A percentile compares a stretch with the other conserved stretches of the same genome.
These are phyloP conservation scores for Gulo gulo DNA, from an alignment of 2,113 vertebrate species.

Conservation along the genomic window DNA sequence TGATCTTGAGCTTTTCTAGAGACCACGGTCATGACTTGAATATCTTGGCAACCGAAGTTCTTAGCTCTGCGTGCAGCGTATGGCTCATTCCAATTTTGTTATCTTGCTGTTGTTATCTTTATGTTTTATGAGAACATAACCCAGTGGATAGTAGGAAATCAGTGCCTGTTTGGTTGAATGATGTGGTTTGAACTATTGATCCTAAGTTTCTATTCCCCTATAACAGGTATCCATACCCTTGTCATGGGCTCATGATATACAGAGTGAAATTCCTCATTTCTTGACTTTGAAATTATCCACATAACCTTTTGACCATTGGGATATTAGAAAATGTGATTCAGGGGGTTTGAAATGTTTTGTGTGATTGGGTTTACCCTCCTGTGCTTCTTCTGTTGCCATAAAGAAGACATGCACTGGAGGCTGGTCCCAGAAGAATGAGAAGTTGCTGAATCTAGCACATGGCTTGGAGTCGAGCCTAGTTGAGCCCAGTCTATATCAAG, in stretches of 20 bases:
- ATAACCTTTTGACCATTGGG: neutral
- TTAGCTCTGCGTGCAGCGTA: neutral
- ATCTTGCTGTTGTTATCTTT: neutral
- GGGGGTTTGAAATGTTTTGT: neutral
- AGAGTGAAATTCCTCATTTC: neutral
- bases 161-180: neutral
- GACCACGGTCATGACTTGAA: neutral
- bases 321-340: neutral
- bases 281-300: neutral
- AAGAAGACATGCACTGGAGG: neutral
- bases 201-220: neutral
- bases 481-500: neutral
- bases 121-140: neutral
- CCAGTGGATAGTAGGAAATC: neutral
- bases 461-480: neutral
- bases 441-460: neutral
- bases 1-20: neutral
- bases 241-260: neutral
- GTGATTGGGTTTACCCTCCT: neutral
- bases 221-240: neutral
- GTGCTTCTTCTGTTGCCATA: neutral
- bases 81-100: neutral
- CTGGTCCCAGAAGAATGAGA: neutral
- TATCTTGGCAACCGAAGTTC: neutral
- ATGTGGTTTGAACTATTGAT: neutral